These are phyloP conservation scores for Chymomyza procnemis DNA, from an alignment of 2,888 invertebrate species.

Conservation along the genomic window DNA sequence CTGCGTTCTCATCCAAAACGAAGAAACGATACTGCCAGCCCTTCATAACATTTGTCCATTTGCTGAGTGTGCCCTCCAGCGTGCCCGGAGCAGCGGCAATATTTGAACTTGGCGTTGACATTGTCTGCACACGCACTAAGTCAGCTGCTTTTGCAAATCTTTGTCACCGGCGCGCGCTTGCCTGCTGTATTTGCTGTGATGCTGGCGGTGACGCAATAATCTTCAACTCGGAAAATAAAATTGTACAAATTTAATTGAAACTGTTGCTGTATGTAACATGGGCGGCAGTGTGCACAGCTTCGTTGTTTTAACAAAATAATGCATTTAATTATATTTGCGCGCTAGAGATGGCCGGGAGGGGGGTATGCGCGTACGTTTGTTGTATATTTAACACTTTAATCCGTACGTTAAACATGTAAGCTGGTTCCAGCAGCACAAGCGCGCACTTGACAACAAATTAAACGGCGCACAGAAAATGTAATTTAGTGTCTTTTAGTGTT, in stretches of 20 bases:
- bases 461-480: not conserved
- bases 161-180: not conserved
- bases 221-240: not conserved
- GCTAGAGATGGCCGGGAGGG: not conserved
- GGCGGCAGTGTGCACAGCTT: not conserved
- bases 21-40: slow-evolving; percentile 99
- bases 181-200: not conserved
- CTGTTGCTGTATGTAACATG: not conserved
- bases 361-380: not conserved
- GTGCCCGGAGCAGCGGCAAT: slow-evolving; percentile 46
- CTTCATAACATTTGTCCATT: slow-evolving; percentile 79
- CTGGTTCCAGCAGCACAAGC: not conserved
- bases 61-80: slow-evolving; percentile 78
- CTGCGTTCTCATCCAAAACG: slow-evolving; percentile 97
- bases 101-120: not conserved
- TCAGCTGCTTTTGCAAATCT: slow-evolving; percentile 8
- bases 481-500: not conserved
- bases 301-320: not conserved
- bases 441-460: not conserved
- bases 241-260: not conserved
- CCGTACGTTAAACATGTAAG: not conserved
- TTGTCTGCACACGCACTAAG: not conserved
- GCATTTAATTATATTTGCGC: not conserved
- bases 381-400: not conserved
- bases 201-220: slow-evolving; percentile 1